A percentile compares a stretch with the other conserved stretches of the same genome.
Evolutionary conservation across 2,888 invertebrate genomes (phyloP).

Genomic region (Zeuzera pyrina): DNA sequence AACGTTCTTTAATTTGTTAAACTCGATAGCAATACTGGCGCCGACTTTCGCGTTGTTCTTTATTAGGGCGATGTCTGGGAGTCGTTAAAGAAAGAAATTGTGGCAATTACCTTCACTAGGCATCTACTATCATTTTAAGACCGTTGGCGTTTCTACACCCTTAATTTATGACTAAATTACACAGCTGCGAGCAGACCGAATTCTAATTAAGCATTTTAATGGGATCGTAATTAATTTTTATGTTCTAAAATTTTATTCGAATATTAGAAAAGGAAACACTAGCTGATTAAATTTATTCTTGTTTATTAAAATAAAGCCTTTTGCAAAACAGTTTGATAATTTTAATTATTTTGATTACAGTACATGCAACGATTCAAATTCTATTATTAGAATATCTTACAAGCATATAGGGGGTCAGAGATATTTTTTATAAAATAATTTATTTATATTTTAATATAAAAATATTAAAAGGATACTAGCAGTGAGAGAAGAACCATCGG

Average conservation of each 20-base stretch:
- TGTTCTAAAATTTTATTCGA: too few species aligned
- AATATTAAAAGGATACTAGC: conserved; percentile 88
- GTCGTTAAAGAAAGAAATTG: conserved; percentile 51
- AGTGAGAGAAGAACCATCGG: conserved; percentile 84
- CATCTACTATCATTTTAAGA: conserved; percentile 38
- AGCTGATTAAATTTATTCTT: too few species aligned
- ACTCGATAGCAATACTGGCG: conserved; percentile 82
- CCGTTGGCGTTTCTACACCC: conserved; percentile 34
- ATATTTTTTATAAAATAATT: too few species aligned
- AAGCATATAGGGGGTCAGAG: too few species aligned
- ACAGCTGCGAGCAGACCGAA: conserved; percentile 20
- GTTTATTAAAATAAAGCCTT: too few species aligned
- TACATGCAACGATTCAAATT: too few species aligned
- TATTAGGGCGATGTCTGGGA: conserved; percentile 88
- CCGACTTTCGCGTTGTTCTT: conserved; percentile 93
- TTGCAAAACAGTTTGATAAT: too few species aligned
- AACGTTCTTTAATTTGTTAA: conserved; percentile 55
- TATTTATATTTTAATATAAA: too few species aligned
- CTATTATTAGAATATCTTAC: too few species aligned
- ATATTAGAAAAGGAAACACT: too few species aligned
- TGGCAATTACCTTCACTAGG: conserved; percentile 42
- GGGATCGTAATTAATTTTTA: conserved; percentile 25
- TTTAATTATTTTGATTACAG: too few species aligned
- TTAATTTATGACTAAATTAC: conserved; percentile 41
- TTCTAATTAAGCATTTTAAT: conserved; percentile 41